Percentiles rank a stretch among this genome's conserved stretches.
phyloP scores from a whole-genome alignment of 2,888 invertebrate species.

The Antheraea yamamai region DNA sequence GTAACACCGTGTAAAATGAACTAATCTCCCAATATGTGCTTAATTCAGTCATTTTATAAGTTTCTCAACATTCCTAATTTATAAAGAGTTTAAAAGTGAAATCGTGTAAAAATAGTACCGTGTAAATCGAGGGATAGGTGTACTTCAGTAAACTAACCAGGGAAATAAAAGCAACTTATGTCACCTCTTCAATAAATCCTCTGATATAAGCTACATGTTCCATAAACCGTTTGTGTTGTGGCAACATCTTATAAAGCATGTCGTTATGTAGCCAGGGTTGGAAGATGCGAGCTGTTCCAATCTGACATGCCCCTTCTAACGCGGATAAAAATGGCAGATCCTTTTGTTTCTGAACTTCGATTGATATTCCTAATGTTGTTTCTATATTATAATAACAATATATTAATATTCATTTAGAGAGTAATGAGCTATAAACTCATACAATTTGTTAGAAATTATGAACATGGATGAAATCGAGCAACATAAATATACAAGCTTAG shows the following conservation, averaged over 20 bases:
- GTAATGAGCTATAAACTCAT: too few species aligned
- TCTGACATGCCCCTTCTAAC: conserved; percentile 35
- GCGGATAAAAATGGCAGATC: conserved; percentile 42
- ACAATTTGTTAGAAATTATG: too few species aligned
- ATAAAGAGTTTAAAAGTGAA: too few species aligned
- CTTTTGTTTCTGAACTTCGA: conserved; percentile 34
- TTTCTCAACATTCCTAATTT: too few species aligned
- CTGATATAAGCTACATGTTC: neutral
- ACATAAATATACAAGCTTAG: neutral
- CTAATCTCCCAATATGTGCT: too few species aligned
- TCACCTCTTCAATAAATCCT: conserved; percentile 7
- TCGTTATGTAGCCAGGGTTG: conserved; percentile 46
- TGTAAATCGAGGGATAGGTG: too few species aligned
- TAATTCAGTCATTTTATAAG: too few species aligned
- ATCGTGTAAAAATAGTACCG: too few species aligned
- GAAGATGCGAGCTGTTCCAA: conserved; percentile 37
- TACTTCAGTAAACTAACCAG: neutral
- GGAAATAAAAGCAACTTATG: neutral
- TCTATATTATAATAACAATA: neutral
- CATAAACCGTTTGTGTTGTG: conserved; percentile 14
- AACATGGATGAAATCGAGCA: too few species aligned
- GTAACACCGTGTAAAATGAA: too few species aligned
- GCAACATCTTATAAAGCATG: conserved; percentile 36
- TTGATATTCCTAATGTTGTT: conserved; percentile 14
- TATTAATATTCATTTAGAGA: too few species aligned